Base-by-base conservation (phyloP, 2,797 vertebrate species). In the Hippocampus kuda region DNA sequence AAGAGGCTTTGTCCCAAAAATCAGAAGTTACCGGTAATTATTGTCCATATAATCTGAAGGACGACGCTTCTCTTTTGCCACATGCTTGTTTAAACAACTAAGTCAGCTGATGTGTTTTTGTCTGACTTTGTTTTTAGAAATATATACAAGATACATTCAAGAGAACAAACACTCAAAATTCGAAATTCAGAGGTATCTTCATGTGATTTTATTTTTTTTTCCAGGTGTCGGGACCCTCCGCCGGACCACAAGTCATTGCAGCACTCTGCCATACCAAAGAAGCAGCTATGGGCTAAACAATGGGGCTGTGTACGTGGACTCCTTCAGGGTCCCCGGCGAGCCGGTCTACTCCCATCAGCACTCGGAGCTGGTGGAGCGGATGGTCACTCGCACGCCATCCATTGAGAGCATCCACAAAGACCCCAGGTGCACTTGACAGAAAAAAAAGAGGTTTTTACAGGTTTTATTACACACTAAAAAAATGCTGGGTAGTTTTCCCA, bases 361-460 rank as follows among this genome's bases (percentile, higher is more conserved):
- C 20, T 79, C 89, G 0, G 77, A 85, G 0, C 88, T 92, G 0
- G 84, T 91, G 1, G 94, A 98, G 1, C 93, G 94, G n/a, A 90
- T 86, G 3, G 90, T 90, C 67, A 96, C 95, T 0, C 91, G 95
- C 34, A 96, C 94, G 0, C 95, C 97, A 0, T 98, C 95, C 56
- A 94, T 98, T 66, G 96, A 98, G 88, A 98, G 97, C 90, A 95
- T 97, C 76, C 95, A 98, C 76, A 99, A 99, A 77, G 97, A 99
- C 85, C 96, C 96, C 80, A 96, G 96, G 97, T 93, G 61, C 20
- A 56, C 66, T 1, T 5, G 16, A 66, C 27, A 15, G 15, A 59
- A 27, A 11, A 27, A 59, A 27, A 5, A 9, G 13, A 57, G 3
- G 4, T 57, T 57, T 57, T 57, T 27, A 24, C 9, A 12, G 11